Conservation (phyloP, 2,797 vertebrate species). For the Chrosomus eos region DNA sequence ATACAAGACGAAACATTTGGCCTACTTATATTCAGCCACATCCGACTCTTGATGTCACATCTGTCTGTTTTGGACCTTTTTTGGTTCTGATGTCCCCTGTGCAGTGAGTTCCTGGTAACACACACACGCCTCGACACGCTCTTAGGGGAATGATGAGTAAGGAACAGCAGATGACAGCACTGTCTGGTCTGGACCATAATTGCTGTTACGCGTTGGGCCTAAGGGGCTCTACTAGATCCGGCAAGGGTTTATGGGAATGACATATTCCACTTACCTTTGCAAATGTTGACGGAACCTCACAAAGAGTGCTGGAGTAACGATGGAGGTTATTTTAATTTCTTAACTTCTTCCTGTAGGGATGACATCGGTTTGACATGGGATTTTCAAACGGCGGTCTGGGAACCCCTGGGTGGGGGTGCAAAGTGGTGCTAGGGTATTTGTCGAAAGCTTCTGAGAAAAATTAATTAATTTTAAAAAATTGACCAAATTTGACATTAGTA, state of each 20-base stretch:
- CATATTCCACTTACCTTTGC: conserved; percentile 7
- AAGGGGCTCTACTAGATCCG: conserved; percentile 24
- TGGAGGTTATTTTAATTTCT: not conserved
- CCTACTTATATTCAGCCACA: not conserved
- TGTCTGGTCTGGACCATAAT: conserved; percentile 34
- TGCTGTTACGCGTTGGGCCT: conserved; percentile 9
- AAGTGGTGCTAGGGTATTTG: not conserved
- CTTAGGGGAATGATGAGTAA: conserved; percentile 42
- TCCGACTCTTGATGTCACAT: not conserved
- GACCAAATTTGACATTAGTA: not conserved
- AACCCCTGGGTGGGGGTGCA: too few species aligned
- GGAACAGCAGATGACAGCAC: conserved; percentile 43
- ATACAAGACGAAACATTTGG: not conserved
- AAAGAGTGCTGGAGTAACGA: conserved; percentile 24
- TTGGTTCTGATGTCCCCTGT: conserved; percentile 8
- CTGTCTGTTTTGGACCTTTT: conserved; percentile 15
- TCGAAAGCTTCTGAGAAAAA: too few species aligned
- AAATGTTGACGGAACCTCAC: conserved; percentile 40
- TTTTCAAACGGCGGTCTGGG: not conserved
- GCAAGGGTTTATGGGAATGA: conserved; percentile 25
- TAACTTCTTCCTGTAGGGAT: not conserved
- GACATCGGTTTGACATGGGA: not conserved
- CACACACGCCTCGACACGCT: not conserved
- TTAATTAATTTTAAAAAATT: too few species aligned
- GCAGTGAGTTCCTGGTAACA: conserved; percentile 15